phyloP scores from a whole-genome alignment of 2,888 invertebrate species.

The Aphelenchoides bicaudatus region DNA sequence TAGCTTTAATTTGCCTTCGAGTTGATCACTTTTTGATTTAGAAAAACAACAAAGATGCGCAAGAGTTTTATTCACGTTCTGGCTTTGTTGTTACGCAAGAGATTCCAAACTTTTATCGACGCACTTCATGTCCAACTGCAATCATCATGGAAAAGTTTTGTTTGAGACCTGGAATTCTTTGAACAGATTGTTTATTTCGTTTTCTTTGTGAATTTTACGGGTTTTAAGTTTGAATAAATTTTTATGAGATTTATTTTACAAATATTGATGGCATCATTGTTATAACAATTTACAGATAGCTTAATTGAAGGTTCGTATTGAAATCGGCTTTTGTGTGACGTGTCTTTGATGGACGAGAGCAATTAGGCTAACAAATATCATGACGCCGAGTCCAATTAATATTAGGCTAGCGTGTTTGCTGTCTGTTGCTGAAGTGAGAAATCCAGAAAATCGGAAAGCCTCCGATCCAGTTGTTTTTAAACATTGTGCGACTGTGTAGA shows the following conservation, averaged over 20 bases:
- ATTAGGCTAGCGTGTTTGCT: not conserved
- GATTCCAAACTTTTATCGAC: conserved; percentile 7
- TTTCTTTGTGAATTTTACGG: not conserved
- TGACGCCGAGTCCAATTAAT: not conserved
- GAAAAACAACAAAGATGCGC: conserved; percentile 13
- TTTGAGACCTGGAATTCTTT: not conserved
- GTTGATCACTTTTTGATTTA: not conserved
- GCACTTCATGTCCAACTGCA: conserved; percentile 3
- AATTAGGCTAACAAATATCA: not conserved
- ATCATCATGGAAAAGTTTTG: not conserved
- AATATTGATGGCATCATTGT: not conserved
- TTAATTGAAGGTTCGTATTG: too few relatives aligned
- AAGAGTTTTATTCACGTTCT: not conserved
- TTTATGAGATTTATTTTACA: conserved; percentile 5
- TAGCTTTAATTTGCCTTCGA: not conserved
- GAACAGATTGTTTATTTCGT: not conserved
- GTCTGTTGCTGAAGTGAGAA: conserved; percentile 9
- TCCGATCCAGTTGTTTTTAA: conserved; percentile 25
- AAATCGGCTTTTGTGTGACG: too few relatives aligned
- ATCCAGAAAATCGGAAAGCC: conserved; percentile 28
- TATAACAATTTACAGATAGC: not conserved
- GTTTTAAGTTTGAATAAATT: not conserved
- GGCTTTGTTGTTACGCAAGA: conserved; percentile 1
- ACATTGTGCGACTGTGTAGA: conserved; percentile 32
- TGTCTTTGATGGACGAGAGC: conserved; percentile 4